Conservation (phyloP, 2,888 invertebrate genomes). For the Hoplodrina blanda region DNA sequence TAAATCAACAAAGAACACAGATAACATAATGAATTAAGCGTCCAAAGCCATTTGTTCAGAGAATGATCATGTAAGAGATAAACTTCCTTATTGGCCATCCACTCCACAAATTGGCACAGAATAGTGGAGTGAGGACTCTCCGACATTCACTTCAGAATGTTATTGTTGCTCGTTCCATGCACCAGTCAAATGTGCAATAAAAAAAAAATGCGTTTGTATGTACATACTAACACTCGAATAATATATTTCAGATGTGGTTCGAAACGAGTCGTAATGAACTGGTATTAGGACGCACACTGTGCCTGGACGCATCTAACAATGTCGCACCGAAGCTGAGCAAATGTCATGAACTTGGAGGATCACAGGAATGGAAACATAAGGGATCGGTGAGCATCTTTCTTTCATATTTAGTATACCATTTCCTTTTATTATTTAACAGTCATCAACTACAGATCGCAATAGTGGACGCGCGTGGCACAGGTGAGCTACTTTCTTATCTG, state of each 20-base stretch:
- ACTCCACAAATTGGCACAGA: too few relatives aligned
- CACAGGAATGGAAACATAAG: conserved; percentile 97
- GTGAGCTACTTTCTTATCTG: not conserved
- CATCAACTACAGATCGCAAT: not conserved
- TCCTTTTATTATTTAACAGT: not conserved
- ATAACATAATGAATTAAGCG: too few relatives aligned
- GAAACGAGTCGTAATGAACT: conserved; percentile 96
- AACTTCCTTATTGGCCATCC: too few relatives aligned
- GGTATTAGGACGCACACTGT: conserved; percentile 95
- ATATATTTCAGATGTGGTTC: conserved; percentile 93
- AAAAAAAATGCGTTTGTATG: too few relatives aligned
- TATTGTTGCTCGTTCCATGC: too few relatives aligned
- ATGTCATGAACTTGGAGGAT: conserved; percentile 97
- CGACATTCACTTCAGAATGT: too few relatives aligned
- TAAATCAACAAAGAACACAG: too few relatives aligned
- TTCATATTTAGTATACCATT: not conserved
- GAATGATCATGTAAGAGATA: too few relatives aligned
- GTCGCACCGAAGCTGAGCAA: conserved; percentile 94
- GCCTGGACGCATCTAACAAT: conserved; percentile 94
- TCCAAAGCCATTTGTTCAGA: too few relatives aligned
- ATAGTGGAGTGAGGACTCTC: too few relatives aligned
- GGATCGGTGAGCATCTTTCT: conserved; percentile 88
- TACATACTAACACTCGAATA: too few relatives aligned
- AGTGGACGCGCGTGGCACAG: not conserved
- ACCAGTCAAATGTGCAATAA: too few relatives aligned